Conservation (phyloP, 1,140 invertebrate genomes). For the Nomia melanderi region DNA sequence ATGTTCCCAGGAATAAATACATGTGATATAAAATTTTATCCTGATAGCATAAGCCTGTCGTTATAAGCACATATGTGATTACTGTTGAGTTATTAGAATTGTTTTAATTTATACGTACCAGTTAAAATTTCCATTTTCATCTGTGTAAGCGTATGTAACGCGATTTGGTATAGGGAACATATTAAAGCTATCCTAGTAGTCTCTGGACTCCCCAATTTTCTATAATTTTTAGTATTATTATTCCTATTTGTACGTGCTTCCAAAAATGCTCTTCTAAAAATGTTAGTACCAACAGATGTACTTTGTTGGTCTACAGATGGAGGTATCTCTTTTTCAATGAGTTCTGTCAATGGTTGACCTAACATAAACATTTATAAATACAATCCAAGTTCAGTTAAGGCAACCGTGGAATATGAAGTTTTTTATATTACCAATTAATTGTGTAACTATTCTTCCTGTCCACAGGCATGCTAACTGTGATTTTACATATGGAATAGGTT, state of each 20-base stretch:
- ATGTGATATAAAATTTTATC: constrained; percentile 94
- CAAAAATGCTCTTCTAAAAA: constrained; percentile 80
- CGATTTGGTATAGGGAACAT: constrained; percentile 95
- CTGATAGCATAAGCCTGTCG: constrained; percentile 93
- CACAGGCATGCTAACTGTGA: constrained; percentile 92
- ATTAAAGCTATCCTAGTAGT: constrained; percentile 90
- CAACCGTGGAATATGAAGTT: background rate
- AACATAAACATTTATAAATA: constrained; percentile 33
- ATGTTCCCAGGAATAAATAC: constrained; percentile 94
- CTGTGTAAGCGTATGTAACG: constrained; percentile 93
- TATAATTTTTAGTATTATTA: constrained; percentile 84
- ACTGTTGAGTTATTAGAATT: background rate
- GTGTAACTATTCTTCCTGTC: constrained; percentile 85
- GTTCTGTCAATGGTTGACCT: constrained; percentile 80
- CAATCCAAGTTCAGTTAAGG: background rate
- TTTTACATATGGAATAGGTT: constrained; percentile 90
- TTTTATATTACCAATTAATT: constrained; percentile 74
- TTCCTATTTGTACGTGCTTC: constrained; percentile 82
- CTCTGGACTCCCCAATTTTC: constrained; percentile 90
- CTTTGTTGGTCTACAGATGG: constrained; percentile 73
- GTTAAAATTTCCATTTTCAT: constrained; percentile 97
- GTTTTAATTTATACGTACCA: constrained; percentile 82
- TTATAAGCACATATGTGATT: background rate
- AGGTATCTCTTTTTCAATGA: constrained; percentile 79
- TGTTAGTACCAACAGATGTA: constrained; percentile 77